Percentiles rank a stretch among this genome's conserved stretches.
phyloP scores from a whole-genome alignment of 2,888 invertebrate species.

The Chrysodeixis includens region DNA sequence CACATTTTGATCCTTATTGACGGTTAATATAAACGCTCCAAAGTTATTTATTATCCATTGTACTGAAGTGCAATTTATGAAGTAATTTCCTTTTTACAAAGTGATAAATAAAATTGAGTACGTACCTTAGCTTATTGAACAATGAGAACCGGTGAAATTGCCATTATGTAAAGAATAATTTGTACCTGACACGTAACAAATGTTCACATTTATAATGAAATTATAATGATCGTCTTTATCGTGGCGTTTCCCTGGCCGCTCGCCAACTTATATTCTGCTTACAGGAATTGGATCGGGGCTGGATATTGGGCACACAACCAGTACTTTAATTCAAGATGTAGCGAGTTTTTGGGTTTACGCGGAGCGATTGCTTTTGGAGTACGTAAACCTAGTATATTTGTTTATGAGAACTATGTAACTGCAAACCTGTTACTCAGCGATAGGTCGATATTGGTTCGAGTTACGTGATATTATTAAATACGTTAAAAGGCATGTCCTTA shows the following conservation, averaged over 20 bases:
- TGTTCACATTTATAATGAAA: constrained; percentile 30
- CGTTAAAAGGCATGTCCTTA: background rate
- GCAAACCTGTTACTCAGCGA: background rate
- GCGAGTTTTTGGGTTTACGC: constrained; percentile 15
- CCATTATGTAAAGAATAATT: constrained; percentile 1
- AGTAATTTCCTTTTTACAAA: background rate
- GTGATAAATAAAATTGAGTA: constrained; percentile 1
- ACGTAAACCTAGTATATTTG: background rate
- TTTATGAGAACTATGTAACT: background rate
- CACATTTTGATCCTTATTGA: constrained; percentile 24
- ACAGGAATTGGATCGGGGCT: constrained; percentile 22
- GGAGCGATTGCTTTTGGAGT: background rate
- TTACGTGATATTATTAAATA: background rate
- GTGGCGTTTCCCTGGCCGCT: constrained; percentile 22
- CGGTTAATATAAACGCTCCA: constrained; percentile 17
- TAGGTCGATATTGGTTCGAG: background rate
- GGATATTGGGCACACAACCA: constrained; percentile 25
- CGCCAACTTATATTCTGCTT: constrained; percentile 38
- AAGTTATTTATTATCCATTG: background rate
- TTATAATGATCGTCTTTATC: constrained; percentile 32
- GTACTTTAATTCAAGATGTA: constrained; percentile 20
- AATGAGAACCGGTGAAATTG: background rate
- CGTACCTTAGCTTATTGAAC: background rate
- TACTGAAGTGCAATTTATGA: constrained; percentile 1
- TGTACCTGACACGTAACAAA: background rate